A percentile compares a stretch with the other conserved stretches of the same genome.
Conservation (phyloP, 2,888 invertebrate genomes). For the Lasioglossum lativentre region DNA sequence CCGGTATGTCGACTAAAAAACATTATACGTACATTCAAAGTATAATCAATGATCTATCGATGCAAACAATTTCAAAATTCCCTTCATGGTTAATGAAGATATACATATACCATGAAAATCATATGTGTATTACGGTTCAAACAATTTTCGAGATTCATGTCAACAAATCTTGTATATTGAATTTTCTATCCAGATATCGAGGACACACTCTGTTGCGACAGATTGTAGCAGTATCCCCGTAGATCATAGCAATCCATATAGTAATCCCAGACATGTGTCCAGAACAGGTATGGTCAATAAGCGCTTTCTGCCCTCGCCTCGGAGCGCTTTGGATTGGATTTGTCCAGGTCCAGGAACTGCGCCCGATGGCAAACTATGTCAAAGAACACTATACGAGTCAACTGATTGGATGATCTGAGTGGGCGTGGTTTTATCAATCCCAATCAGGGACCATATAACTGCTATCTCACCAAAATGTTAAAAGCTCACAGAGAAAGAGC, state of each 20-base stretch:
- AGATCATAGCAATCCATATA: background rate
- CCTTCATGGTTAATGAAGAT: background rate
- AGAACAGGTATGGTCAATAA: background rate
- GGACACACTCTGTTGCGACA: too few relatives aligned
- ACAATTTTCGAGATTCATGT: background rate
- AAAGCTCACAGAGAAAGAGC: background rate
- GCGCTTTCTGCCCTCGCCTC: background rate
- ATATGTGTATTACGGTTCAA: background rate
- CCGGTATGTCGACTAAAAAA: background rate
- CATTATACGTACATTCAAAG: background rate
- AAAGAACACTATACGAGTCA: background rate
- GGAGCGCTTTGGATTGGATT: slow-evolving; percentile 2
- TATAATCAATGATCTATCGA: background rate
- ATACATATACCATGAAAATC: too few relatives aligned
- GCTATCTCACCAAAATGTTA: background rate
- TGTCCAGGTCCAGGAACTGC: background rate
- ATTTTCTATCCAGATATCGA: background rate
- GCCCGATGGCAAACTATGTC: background rate
- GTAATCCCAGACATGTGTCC: background rate
- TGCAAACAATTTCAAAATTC: background rate
- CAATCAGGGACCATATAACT: background rate
- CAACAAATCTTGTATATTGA: background rate
- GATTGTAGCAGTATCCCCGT: slow-evolving; percentile 6
- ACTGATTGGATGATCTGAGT: background rate
- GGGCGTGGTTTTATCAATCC: background rate